Evolutionary conservation across 1,140 invertebrate species (phyloP).

Genomic region (Drosophila subpulchrella): DNA sequence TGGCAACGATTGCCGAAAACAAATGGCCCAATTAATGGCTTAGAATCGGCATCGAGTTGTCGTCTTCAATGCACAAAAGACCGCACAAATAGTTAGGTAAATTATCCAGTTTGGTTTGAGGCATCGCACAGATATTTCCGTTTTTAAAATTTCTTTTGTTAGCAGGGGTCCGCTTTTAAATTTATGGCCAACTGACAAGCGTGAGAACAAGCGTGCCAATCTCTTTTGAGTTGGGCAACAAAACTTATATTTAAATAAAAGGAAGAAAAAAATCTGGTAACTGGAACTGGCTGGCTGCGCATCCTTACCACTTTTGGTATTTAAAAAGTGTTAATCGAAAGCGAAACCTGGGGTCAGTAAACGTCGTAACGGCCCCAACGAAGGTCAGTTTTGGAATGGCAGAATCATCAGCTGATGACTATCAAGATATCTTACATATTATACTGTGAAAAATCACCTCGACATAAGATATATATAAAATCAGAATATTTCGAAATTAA

Average conservation of each 20-base stretch:
- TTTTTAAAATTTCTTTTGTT: slow-evolving; percentile 52
- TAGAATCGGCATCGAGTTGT: background rate
- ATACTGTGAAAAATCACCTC: slow-evolving; percentile 3
- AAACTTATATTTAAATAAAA: background rate
- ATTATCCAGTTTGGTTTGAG: slow-evolving; percentile 39
- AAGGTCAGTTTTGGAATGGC: slow-evolving; percentile 32
- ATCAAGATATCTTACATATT: background rate
- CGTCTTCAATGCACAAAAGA: background rate
- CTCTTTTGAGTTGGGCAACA: background rate
- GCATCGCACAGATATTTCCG: slow-evolving; percentile 44
- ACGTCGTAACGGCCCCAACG: background rate
- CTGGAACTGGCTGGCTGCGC: slow-evolving; percentile 27
- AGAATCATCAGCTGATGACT: slow-evolving; percentile 22
- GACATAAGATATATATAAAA: background rate
- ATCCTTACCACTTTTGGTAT: slow-evolving; percentile 65
- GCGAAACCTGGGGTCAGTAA: slow-evolving; percentile 22
- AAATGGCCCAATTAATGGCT: slow-evolving; percentile 42
- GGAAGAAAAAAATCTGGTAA: slow-evolving; percentile 9
- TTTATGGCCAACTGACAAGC: slow-evolving; percentile 57
- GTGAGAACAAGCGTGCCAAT: slow-evolving; percentile 62
- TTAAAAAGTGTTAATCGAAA: slow-evolving; percentile 56
- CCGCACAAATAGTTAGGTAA: slow-evolving; percentile 5
- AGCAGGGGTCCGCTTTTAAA: background rate
- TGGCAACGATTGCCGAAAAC: slow-evolving; percentile 49
- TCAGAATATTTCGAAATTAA: background rate